Base-by-base conservation (phyloP, 2,113 vertebrate species). In the Lucifuga dentata region DNA sequence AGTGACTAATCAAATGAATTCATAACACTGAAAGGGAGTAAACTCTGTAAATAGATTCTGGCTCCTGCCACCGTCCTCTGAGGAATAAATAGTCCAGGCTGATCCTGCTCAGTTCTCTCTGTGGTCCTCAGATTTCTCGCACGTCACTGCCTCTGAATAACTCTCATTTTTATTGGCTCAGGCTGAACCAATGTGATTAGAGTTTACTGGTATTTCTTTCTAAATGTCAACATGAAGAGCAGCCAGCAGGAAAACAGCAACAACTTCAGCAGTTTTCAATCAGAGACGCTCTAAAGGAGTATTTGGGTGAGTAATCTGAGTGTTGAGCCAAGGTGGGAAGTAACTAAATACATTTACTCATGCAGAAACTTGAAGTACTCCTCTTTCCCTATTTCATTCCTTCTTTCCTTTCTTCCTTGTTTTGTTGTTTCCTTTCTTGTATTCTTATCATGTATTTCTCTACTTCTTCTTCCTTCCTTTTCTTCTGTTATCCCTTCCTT, bases 71-170 rank as follows among this genome's bases (percentile, higher is more conserved):
- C 44, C 26, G 29, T 61, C 75, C 58, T 76, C 65, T 52, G 73
- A 64, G 76, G 69, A 85, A 89, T 80, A 88, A 89, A 87, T 83
- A 85, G 83, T 58, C 67, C 68, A 46, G 45, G 9, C 24, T 59
- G 60, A 65, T 68, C 51, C 68, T 64, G 80, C 73, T 55, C 62
- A 66, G 63, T 20, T 7, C 26, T 29, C 68, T 84, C 60, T 77
- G 80, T 78, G 53, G 84, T 86, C 72, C 62, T 78, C 88, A 86
- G 87, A 83, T 87, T 85, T 83, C 70, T 53, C n/a, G 57, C 49
- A 49, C 68, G 70, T 53, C 68, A 59, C 45, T 20, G 65, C 76
- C 76, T 58, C 59, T 38, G 40, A 80, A 68, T 63, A 67, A 76
- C 79, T 68, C 59, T 67, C 68, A 75, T 49, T 68, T 66, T 61